Percentiles rank a stretch among this genome's conserved stretches.
Conservation (phyloP, 2,797 vertebrate species). For the Mormyrops boulengeri region DNA sequence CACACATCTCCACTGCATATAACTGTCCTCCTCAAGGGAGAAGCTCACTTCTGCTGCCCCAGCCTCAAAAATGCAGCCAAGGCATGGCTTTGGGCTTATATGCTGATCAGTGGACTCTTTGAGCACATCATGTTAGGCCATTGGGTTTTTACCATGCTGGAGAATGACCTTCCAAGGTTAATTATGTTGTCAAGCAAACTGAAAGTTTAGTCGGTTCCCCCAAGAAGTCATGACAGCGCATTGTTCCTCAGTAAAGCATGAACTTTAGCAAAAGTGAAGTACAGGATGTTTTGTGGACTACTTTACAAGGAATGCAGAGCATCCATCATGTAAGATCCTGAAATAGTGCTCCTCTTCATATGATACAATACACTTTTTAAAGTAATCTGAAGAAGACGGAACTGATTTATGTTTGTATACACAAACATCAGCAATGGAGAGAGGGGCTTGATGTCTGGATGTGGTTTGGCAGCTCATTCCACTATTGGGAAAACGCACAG, state of each 20-base stretch:
- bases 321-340: too few relatives aligned
- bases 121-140: background rate
- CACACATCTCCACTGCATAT: background rate
- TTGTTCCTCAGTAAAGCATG: background rate
- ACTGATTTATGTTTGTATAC: too few relatives aligned
- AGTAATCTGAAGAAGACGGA: too few relatives aligned
- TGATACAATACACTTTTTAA: too few relatives aligned
- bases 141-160: background rate
- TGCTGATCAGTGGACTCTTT: background rate
- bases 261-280: background rate
- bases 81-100: background rate
- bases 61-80: background rate
- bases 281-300: too few relatives aligned
- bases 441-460: too few relatives aligned
- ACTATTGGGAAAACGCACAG: too few relatives aligned
- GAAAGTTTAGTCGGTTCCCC: background rate
- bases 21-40: background rate
- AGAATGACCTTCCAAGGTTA: background rate
- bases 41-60: background rate
- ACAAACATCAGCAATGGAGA: too few relatives aligned
- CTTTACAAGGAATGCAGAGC: too few relatives aligned
- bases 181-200: background rate
- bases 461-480: too few relatives aligned
- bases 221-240: background rate
- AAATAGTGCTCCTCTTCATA: too few relatives aligned